Percentiles rank a stretch among this genome's conserved stretches.
These are phyloP conservation scores for Trichechus manatus DNA, from an alignment of 2,113 vertebrate species.

Conservation along the genomic window DNA sequence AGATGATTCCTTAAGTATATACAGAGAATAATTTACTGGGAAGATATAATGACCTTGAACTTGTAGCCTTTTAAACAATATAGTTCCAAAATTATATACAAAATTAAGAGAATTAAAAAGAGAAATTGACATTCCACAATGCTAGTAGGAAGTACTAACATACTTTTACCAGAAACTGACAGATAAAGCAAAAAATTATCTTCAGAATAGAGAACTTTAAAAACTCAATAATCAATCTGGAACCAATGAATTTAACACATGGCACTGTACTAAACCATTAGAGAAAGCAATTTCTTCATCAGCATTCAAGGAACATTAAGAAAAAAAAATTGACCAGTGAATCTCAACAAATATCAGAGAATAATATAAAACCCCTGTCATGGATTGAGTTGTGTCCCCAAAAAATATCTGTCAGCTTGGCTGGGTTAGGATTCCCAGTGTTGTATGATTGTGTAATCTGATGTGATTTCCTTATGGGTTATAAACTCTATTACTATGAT, in stretches of 20 bases:
- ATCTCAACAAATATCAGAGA: slow-evolving; percentile 17
- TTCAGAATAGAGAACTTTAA: not conserved
- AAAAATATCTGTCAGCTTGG: no score
- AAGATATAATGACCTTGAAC: not conserved
- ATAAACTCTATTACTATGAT: no score
- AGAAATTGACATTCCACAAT: not conserved
- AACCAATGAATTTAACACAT: not conserved
- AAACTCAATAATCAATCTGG: not conserved
- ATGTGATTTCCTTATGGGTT: no score
- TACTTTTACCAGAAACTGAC: not conserved
- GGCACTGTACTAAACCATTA: not conserved
- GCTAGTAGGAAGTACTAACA: not conserved
- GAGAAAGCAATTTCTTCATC: not conserved
- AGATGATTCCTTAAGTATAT: not conserved
- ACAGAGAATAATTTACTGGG: not conserved
- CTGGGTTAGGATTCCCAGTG: no score
- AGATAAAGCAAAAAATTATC: not conserved
- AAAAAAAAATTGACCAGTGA: not conserved
- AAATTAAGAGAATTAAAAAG: slow-evolving; percentile 22
- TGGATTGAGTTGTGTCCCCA: no score
- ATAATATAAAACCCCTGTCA: not conserved
- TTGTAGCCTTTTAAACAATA: not conserved
- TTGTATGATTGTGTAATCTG: no score
- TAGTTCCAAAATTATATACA: not conserved
- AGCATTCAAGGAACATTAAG: not conserved